Percentiles rank a stretch among this genome's conserved stretches.
Evolutionary conservation across 2,888 invertebrate species (phyloP).

Genomic region (Trachelus troglodyta): DNA sequence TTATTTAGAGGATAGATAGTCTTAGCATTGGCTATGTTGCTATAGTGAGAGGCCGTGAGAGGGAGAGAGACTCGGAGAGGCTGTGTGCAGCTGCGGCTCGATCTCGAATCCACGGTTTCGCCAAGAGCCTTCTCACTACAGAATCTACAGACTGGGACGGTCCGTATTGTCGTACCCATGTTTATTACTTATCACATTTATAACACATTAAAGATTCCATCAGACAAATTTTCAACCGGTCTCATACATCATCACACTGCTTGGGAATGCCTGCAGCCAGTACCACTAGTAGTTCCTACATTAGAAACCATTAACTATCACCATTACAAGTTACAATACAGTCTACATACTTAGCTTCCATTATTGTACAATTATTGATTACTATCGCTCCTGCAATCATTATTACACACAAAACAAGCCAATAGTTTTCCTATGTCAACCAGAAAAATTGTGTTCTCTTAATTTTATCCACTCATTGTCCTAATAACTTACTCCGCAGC

Average conservation of each 20-base stretch:
- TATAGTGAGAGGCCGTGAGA: conserved; percentile 68
- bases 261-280: not conserved
- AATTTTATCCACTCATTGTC: not conserved
- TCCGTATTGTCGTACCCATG: conserved; percentile 54
- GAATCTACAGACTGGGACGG: conserved; percentile 64
- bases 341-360: not conserved
- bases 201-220: not conserved
- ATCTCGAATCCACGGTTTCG: conserved; percentile 75
- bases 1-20: conserved; percentile 31
- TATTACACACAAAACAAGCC: not conserved
- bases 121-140: conserved; percentile 70
- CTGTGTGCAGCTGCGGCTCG: conserved; percentile 75
- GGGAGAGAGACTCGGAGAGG: conserved; percentile 68
- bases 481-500: not conserved
- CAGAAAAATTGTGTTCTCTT: not conserved
- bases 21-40: conserved; percentile 48
- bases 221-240: not conserved
- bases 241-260: not conserved
- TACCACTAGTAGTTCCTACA: not conserved
- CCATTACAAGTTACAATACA: not conserved
- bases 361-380: not conserved
- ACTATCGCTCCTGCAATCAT: not conserved
- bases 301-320: not conserved
- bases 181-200: not conserved
- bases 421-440: not conserved